Evolutionary conservation across 1,140 invertebrate species (phyloP), one percentile per base, ranked within the genome.

Genomic region (Berghia stephanieae): DNA sequence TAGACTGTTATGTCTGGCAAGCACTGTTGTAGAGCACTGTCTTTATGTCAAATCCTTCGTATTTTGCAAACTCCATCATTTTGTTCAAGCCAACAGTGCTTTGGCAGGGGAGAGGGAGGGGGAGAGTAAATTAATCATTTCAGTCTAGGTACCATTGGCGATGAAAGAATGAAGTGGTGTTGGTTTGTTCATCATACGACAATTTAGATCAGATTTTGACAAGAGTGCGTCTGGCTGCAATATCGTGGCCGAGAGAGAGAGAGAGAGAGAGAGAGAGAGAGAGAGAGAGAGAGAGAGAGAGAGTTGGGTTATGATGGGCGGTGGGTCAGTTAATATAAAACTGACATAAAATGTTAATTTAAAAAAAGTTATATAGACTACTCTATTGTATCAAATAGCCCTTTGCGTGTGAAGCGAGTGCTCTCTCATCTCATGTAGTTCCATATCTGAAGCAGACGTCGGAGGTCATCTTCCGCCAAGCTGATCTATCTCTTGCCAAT

Each of bases 241-340:
- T 2, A 13, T n/a, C 31, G 24, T 18, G 16, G 42, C 24, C 8
- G 1, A 38, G 42, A 67, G 16, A 40, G 38, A 16, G 42, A 27
- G 57, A 34, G 38, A 63, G 18, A 8, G 38, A 3, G 21, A 63
- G 5, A 13, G 27, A 34, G 27, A 63, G 38, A 3, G 38, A 55
- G 52, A 55, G 52, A 55, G 52, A 55, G 52, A 55, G 52, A 55
- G 52, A 55, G 52, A 55, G 52, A 55, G 52, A 55, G 52, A 55
- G 52, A n/a, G n/a, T 49, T n/a, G n/a, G 46, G 10, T 13, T 10
- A n/a, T 10, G 10, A n/a, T 13, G n/a, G 46, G 46, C 10, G 46
- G 10, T 49, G n/a, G n/a, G 46, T 49, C 46, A 49, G 46, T 49
- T 49, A 13, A 49, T 13, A 49, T n/a, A 49, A 13, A 49, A 49